Percentiles rank a stretch among this genome's conserved stretches.
Conservation (phyloP, 2,888 invertebrate genomes). For the Campoplex nolae region DNA sequence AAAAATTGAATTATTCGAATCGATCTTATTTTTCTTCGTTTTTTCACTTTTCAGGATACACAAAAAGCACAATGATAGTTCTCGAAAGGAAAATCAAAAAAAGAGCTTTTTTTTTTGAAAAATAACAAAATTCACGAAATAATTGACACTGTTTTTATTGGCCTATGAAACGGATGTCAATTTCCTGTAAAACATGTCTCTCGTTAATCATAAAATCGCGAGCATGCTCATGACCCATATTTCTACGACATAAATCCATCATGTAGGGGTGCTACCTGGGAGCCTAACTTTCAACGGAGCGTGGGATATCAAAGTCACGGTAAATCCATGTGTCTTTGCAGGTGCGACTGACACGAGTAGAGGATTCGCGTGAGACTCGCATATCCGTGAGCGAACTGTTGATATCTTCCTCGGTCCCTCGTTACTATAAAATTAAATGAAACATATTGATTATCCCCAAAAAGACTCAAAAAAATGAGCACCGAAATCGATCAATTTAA, state of each 20-base stretch:
- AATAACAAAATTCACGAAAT: no score
- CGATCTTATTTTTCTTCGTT: no score
- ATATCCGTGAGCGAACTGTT: slow-evolving; percentile 1
- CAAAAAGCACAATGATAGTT: no score
- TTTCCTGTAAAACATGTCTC: no score
- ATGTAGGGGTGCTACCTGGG: slow-evolving; percentile 12
- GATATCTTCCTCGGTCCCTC: neutral
- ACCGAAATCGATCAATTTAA: neutral
- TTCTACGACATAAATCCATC: slow-evolving; percentile 20
- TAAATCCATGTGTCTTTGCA: slow-evolving; percentile 44
- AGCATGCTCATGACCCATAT: neutral
- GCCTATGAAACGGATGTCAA: no score
- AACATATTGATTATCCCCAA: neutral
- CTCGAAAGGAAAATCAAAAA: no score
- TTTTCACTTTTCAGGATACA: no score
- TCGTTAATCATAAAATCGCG: no score
- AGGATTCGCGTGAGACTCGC: slow-evolving; percentile 34
- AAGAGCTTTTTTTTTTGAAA: no score
- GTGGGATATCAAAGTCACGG: slow-evolving; percentile 6
- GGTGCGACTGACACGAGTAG: slow-evolving; percentile 37
- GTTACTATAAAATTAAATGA: neutral
- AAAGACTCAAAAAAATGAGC: neutral
- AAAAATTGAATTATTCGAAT: no score
- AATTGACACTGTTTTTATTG: no score
- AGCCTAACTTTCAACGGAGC: slow-evolving; percentile 12